These are phyloP conservation scores for Manis crassicaudata DNA, from an alignment of 2,797 vertebrate genomes.

Conservation along the genomic window DNA sequence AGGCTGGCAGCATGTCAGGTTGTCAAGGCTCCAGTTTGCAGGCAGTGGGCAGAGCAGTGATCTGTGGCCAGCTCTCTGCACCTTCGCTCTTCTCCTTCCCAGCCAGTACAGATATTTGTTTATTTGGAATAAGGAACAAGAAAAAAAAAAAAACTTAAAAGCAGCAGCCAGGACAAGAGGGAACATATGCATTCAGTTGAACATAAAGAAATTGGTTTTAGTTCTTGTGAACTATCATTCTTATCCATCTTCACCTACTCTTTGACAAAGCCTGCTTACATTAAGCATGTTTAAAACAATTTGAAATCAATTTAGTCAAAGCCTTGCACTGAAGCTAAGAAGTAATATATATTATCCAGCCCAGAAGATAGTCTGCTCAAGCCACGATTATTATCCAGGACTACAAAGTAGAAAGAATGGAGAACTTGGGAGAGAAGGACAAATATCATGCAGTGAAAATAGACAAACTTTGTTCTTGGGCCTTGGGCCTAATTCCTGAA, in stretches of 20 bases:
- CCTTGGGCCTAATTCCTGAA: slow-evolving; percentile 11
- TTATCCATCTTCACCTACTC: neutral
- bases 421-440: neutral
- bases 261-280: neutral
- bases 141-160: slow-evolving; percentile 61
- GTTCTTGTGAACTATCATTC: neutral
- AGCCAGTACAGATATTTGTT: slow-evolving; percentile 64
- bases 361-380: neutral
- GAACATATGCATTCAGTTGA: slow-evolving; percentile 3
- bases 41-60: slow-evolving; percentile 64
- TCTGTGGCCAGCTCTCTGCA: slow-evolving; percentile 46
- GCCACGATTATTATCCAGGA: neutral
- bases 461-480: neutral
- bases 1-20: slow-evolving; percentile 26
- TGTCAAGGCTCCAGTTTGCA: slow-evolving; percentile 69
- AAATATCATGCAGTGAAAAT: neutral
- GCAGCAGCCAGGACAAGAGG: neutral
- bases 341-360: neutral
- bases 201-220: neutral
- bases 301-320: neutral
- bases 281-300: neutral
- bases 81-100: slow-evolving; percentile 4
- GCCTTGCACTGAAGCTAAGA: neutral
- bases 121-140: slow-evolving; percentile 46
- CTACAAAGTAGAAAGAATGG: neutral